Base-by-base conservation (phyloP, 1,140 invertebrate genomes). In the Dreissena rostriformis region DNA sequence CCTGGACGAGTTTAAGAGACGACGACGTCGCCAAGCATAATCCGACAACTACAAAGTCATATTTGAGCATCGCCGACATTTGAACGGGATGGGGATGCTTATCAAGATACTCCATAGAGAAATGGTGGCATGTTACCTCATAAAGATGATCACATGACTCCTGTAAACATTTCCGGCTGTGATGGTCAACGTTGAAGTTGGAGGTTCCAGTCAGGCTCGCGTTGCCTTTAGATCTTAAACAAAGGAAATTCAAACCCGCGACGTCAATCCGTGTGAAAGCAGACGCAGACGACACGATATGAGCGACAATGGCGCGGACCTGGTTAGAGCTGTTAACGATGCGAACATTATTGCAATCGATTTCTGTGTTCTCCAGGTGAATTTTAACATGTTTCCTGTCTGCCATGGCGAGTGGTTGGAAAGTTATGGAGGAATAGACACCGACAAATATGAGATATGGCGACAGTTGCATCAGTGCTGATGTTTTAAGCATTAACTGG, bases 341-440 rank as follows among this genome's bases (percentile, higher is more conserved):
- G 22, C 24, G 51, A 7, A 79, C 26, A n/a, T 79, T 70, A 17
- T 39, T 1, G 8, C 12, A 11, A 10, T 29, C 39, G 51, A 67
- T 24, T 52, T 79, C 77, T 7, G n/a, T n/a, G n/a, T n/a, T n/a
- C n/a, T n/a, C n/a, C n/a, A n/a, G n/a, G n/a, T n/a, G n/a, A n/a
- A n/a, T n/a, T n/a, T n/a, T n/a, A n/a, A n/a, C n/a, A n/a, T n/a
- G n/a, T n/a, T n/a, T n/a, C n/a, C 77, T 65, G 55, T 79, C 77
- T 11, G 65, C 51, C 29, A 55, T 1, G 19, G 77, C 67, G 5
- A 79, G 17, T 14, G 53, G 39, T 26, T 70, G 53, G 67, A 28
- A 71, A 0, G 77, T 79, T 17, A 70, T 66, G 39, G 65, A 14
- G 14, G 77, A 79, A 57, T 79, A 79, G 51, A 79, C 68, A 39